Base-by-base conservation (phyloP, 2,888 invertebrate species). In the Dryocosmus kuriphilus region DNA sequence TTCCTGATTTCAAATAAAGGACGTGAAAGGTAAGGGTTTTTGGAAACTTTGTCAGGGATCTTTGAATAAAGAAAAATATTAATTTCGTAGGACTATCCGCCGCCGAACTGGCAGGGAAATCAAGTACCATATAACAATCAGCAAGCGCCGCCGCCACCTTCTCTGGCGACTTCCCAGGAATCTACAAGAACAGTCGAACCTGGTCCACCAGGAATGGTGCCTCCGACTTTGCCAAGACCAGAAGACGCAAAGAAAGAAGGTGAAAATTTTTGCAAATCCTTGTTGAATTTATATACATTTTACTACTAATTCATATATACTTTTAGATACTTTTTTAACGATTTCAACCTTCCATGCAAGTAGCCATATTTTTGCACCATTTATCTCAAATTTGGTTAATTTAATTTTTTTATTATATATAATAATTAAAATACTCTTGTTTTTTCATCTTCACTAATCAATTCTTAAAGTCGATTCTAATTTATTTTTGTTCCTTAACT, bases 211-310 rank as follows among this genome's bases (percentile, higher is more conserved):
- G 83, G 80, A 74, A 79, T 87, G 79, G 83, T 86, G 65, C 82
- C 86, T n/a, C 85, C 84, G 22, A 84, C 83, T 22, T 80, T 86
- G 38, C 81, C 87, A 9, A 85, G 91, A 79, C 89, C 91, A 0
- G 92, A 92, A 75, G 92, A 92, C 75, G 90, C 88, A 19, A 92
- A 92, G 61, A 92, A 92, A 85, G 92, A 92, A 91, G 92, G 92
- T 91, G 75, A 63, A 85, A 78, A n/a, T 19, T n/a, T n/a, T 32
- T 9, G 9, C 5, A n/a, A 30, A n/a, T 19, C 51, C 11, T 65
- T 16, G n/a, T 51, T 51, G 27, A 16, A 55, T 35, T 63, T 65
- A 24, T 55, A 7, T 65, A 46, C 41, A 61, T 35, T 76, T 76
- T 65, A 62, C 32, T 11, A 76, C 35, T 76, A 74, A 60, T 57